These are phyloP conservation scores for Hippocampus guttulatus DNA, from an alignment of 2,113 vertebrate genomes.

Conservation along the genomic window DNA sequence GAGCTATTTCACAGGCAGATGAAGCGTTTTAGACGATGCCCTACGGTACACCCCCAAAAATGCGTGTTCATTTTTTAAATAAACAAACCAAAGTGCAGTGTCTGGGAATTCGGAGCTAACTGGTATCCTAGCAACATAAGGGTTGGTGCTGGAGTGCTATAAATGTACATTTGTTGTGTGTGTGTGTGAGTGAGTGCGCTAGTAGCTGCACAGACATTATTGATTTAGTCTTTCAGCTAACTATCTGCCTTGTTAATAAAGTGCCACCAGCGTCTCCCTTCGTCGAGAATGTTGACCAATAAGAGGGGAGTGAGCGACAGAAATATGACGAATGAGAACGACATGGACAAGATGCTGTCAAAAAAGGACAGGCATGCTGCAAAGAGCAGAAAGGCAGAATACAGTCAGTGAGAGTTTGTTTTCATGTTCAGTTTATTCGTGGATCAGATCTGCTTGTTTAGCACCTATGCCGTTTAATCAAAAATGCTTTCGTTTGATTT, in stretches of 20 bases:
- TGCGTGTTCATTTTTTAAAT: slow-evolving; percentile 37
- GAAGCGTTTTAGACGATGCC: no score
- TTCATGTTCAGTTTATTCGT: background rate
- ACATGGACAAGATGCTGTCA: background rate
- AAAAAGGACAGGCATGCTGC: background rate
- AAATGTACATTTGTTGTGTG: slow-evolving; percentile 52
- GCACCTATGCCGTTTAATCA: background rate
- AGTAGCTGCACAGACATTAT: background rate
- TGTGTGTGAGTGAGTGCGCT: background rate
- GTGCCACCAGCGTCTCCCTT: background rate
- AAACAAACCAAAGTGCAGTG: slow-evolving; percentile 48
- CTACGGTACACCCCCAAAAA: slow-evolving; percentile 4
- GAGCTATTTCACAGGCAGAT: no score
- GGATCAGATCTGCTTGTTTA: background rate
- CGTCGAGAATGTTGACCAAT: background rate
- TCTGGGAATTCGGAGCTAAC: slow-evolving; percentile 28
- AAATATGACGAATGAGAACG: background rate
- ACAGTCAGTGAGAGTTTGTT: background rate
- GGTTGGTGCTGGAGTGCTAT: slow-evolving; percentile 55
- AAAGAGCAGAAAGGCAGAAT: background rate
- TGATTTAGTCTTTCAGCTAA: background rate
- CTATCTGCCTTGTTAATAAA: slow-evolving; percentile 13
- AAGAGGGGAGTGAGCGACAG: background rate
- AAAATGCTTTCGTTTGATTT: background rate
- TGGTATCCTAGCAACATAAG: slow-evolving; percentile 72